Percentiles rank a stretch among this genome's conserved stretches.
These are phyloP conservation scores for Riparia riparia DNA, from an alignment of 2,113 vertebrate species.

Conservation along the genomic window DNA sequence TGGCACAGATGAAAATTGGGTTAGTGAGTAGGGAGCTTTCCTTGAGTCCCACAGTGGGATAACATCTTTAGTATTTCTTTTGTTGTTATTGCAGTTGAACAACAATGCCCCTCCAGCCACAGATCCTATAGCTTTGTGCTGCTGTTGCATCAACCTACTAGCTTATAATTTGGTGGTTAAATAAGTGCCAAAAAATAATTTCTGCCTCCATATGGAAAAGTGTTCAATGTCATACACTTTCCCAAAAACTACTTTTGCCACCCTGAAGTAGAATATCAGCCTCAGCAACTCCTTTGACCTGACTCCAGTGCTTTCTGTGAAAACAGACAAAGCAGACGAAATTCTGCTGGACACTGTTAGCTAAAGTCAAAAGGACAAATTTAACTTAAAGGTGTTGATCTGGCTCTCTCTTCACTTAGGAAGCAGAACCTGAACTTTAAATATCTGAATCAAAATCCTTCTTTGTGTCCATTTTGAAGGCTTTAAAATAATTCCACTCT, in stretches of 20 bases:
- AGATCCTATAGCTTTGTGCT: neutral
- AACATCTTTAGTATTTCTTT: neutral
- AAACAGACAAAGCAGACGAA: neutral
- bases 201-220: neutral
- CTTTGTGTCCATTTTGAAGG: neutral
- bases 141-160: neutral
- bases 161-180: neutral
- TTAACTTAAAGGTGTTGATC: neutral
- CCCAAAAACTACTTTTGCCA: neutral
- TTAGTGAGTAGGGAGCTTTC: neutral
- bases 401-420: neutral
- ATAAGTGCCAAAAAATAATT: neutral
- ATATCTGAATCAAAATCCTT: neutral
- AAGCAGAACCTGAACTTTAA: neutral
- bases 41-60: neutral
- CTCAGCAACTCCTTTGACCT: neutral
- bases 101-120: fast-evolving
- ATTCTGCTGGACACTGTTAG: neutral
- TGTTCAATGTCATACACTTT: neutral
- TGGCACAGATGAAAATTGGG: neutral
- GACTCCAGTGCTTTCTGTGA: neutral
- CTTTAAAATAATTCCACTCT: neutral
- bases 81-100: neutral
- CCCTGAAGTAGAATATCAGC: neutral
- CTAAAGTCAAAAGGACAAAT: neutral